phyloP scores from a whole-genome alignment of 2,797 vertebrate genomes.

The Sebastes alutus region DNA sequence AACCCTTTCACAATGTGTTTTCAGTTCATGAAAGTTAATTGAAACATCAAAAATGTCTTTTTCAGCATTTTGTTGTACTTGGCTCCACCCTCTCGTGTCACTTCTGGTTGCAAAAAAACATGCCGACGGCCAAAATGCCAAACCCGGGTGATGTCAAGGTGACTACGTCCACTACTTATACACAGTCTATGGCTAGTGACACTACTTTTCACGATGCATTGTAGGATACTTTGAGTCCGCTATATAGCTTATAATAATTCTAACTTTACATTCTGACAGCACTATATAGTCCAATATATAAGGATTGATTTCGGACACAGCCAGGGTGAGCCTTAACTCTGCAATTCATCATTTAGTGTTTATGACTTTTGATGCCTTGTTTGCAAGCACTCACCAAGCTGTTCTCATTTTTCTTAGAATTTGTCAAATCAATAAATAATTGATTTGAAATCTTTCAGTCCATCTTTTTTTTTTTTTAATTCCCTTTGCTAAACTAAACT shows the following conservation, averaged over 20 bases:
- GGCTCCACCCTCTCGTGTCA: too few relatives aligned
- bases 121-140: too few relatives aligned
- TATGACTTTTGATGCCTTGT: neutral
- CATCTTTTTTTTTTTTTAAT: neutral
- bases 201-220: too few relatives aligned
- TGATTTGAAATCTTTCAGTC: neutral
- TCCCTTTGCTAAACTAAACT: rapidly evolving
- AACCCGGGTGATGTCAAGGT: too few relatives aligned
- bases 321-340: neutral
- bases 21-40: too few relatives aligned
- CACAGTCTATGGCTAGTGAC: too few relatives aligned
- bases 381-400: neutral
- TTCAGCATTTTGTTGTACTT: rapidly evolving
- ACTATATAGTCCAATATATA: too few relatives aligned
- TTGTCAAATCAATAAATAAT: neutral
- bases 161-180: rapidly evolving
- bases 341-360: neutral
- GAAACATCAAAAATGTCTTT: too few relatives aligned
- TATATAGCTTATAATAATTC: too few relatives aligned
- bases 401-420: neutral
- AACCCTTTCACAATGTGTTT: too few relatives aligned
- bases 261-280: rapidly evolving
- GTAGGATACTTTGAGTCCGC: too few relatives aligned
- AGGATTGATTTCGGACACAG: neutral
- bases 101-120: too few relatives aligned